Evolutionary conservation across 2,888 invertebrate species (phyloP).

Genomic region (Apomyelois bistriatella): DNA sequence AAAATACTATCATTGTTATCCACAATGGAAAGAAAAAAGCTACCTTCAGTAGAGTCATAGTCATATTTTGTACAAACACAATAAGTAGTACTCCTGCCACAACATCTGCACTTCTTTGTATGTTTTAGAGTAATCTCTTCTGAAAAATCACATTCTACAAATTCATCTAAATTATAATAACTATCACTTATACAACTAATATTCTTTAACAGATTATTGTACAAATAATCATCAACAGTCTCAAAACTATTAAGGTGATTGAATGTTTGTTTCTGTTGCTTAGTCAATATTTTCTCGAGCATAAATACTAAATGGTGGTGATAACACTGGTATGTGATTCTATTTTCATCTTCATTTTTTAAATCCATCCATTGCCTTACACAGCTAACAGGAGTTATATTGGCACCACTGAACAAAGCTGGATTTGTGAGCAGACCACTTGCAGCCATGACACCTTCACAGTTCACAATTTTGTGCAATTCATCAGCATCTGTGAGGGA

Average conservation of each 20-base stretch:
- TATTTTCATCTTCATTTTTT: constrained; percentile 80
- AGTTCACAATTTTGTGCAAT: constrained; percentile 84
- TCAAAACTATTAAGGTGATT: constrained; percentile 86
- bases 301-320: constrained; percentile 98
- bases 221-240: constrained; percentile 85
- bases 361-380: constrained; percentile 90
- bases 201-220: constrained; percentile 67
- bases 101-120: constrained; percentile 61
- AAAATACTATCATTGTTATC: constrained; percentile 58
- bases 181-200: constrained; percentile 31
- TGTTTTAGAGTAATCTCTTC: constrained; percentile 64
- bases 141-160: constrained; percentile 57
- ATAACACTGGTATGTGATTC: constrained; percentile 89
- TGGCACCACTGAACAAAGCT: constrained; percentile 88
- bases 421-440: constrained; percentile 95
- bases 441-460: constrained; percentile 95
- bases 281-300: constrained; percentile 90
- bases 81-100: constrained; percentile 58
- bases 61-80: constrained; percentile 62
- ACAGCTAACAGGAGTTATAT: constrained; percentile 86
- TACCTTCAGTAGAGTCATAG: constrained; percentile 47
- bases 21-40: constrained; percentile 56
- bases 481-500: constrained; percentile 84
- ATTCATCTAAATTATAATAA: constrained; percentile 43
- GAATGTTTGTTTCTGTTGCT: constrained; percentile 86